Base-by-base conservation (phyloP, 2,797 vertebrate genomes). In the Premnoplex brunnescens region DNA sequence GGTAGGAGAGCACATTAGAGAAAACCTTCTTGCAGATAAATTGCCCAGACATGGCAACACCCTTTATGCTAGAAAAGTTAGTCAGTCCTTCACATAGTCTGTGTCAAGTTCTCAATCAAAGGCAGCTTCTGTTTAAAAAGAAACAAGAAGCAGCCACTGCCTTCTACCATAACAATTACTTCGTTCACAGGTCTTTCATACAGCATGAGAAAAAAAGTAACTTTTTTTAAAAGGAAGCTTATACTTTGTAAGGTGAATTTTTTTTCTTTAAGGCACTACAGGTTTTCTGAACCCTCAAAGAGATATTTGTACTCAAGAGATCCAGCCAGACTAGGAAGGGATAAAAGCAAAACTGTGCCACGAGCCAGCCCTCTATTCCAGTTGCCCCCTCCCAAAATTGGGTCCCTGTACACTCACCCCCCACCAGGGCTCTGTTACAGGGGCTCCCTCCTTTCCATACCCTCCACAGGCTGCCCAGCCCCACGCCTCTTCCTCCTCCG, bases 341-440 rank as follows among this genome's bases (percentile, higher is more conserved):
- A 48, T 8, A 51, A 74, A 46, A 0, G 0, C 24, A 41, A 59
- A 79, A 12, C 51, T 15, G 0, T 6, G 7, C 48, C 10, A 9
- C 24, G 23, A 86, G 9, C 9, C 73, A 83, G 5, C 17, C 30
- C 55, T 24, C 39, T 18, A 2, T 8, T 41, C 66, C 51, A 41
- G 16, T 28, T 18, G 21, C 10, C 49, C 46, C 13, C 5, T 10
- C 8, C 17, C 4, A 9, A 21, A 55, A 20, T 5, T 20, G 22
- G 3, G 30, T 4, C 6, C 5, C 55, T 2, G 0, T 2, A 1
- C 12, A 1, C 12, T 15, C 49, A 5, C 14, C 4, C 9, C 24
- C 12, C 3, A 1, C 6, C 10, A 6, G 7, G 10, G 22, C 58
- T 24, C 43, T 5, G 9, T 13, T 5, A 1, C 28, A 22, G 20